Conservation (phyloP, 2,113 vertebrate species). For the Dunckerocampus dactyliophorus region DNA sequence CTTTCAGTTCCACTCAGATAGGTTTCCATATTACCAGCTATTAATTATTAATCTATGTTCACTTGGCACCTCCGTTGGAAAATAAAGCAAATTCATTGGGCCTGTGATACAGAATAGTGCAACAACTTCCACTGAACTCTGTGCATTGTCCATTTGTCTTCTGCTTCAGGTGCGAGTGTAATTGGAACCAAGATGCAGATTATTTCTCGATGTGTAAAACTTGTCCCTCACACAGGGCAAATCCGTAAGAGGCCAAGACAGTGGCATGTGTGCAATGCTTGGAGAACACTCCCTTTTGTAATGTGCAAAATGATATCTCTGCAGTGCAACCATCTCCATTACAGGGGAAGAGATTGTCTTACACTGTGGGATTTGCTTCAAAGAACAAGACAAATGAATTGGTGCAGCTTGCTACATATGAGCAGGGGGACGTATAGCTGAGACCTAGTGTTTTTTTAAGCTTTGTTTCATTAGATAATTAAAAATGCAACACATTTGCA, state of each 20-base stretch:
- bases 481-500: constrained; percentile 37
- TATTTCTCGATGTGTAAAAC: constrained; percentile 62
- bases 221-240: constrained; percentile 24
- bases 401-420: constrained; percentile 30
- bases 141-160: constrained; percentile 53
- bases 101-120: constrained; percentile 47
- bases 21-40: constrained; percentile 67
- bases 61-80: constrained; percentile 52
- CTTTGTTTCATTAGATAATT: constrained; percentile 9
- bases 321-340: constrained; percentile 67
- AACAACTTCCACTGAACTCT: constrained; percentile 55
- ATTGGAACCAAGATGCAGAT: constrained; percentile 49
- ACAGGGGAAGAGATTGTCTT: constrained; percentile 71
- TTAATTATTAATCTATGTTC: constrained; percentile 69
- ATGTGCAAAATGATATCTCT: constrained; percentile 75
- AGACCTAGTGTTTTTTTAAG: not conserved
- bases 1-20: constrained; percentile 62
- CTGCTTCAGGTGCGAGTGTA: constrained; percentile 49
- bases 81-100: constrained; percentile 64
- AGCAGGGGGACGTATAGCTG: not conserved
- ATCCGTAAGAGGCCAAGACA: constrained; percentile 36
- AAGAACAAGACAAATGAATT: constrained; percentile 64
- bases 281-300: constrained; percentile 68
- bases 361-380: constrained; percentile 65
- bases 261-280: constrained; percentile 41